Percentiles rank a stretch among this genome's conserved stretches.
Evolutionary conservation across 2,888 invertebrate genomes (phyloP).

Genomic region (Vesta saturnalis): DNA sequence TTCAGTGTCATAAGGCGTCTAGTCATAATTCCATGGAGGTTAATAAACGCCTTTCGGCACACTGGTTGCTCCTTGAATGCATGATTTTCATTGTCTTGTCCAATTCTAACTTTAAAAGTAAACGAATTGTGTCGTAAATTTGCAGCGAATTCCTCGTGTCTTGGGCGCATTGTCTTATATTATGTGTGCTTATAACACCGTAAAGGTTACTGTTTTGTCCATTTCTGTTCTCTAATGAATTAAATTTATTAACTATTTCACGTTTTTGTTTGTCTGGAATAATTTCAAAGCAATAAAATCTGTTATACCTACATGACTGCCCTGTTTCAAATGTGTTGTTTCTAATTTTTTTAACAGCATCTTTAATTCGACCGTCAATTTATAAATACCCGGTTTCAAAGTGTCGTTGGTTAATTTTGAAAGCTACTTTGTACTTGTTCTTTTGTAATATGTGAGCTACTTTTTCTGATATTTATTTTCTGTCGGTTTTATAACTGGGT

Average conservation of each 20-base stretch:
- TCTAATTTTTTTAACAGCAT: conserved; percentile 6
- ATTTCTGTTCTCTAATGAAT: no score
- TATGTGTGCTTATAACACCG: neutral
- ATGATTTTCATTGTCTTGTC: neutral
- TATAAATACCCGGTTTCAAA: no score
- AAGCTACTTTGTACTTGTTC: no score
- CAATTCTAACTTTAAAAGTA: neutral
- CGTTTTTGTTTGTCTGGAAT: neutral
- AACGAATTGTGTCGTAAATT: neutral
- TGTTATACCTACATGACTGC: neutral
- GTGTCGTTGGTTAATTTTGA: no score
- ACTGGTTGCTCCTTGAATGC: neutral
- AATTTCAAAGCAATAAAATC: conserved; percentile 5
- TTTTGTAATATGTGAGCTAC: no score
- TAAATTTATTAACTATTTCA: neutral
- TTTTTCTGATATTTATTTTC: no score
- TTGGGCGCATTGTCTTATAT: neutral
- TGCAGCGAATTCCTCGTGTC: neutral
- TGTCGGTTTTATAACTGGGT: no score
- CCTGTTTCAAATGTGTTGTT: conserved; percentile 2
- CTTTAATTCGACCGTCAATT: conserved; percentile 3
- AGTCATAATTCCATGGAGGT: no score
- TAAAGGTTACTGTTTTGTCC: neutral
- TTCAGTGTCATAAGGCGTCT: neutral
- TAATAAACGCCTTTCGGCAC: no score